Conservation (phyloP, 2,888 invertebrate genomes). For the Lordiphosa fenestrarum region DNA sequence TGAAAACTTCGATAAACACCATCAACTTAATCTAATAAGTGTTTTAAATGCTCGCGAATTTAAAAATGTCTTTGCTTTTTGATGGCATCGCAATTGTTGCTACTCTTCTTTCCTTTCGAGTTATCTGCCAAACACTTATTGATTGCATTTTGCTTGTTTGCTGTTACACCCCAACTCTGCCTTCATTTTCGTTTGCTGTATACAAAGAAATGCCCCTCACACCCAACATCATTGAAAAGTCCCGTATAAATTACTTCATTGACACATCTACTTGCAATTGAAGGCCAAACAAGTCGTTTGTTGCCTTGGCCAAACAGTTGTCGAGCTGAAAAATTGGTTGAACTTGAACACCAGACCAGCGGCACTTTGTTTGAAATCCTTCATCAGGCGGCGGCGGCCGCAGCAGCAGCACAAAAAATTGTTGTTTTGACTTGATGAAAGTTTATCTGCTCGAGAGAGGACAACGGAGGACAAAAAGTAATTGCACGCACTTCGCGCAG, state of each 20-base stretch:
- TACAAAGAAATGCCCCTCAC: no score
- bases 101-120: no score
- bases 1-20: no score
- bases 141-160: no score
- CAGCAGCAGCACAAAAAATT: conserved; percentile 17
- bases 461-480: conserved; percentile 33
- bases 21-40: no score
- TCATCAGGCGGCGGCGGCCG: conserved; percentile 6
- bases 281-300: conserved; percentile 15
- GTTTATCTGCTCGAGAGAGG: conserved; percentile 39
- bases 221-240: no score
- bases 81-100: no score
- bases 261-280: conserved; percentile 8
- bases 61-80: no score
- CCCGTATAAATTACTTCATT: not conserved
- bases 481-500: conserved; percentile 72
- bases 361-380: conserved; percentile 53
- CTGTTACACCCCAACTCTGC: no score
- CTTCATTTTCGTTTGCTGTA: no score
- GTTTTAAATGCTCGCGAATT: no score
- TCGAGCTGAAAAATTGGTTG: conserved; percentile 14
- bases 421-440: conserved; percentile 58
- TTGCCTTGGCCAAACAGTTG: conserved; percentile 10
- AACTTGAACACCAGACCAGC: conserved; percentile 34
- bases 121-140: no score